Base-by-base conservation (phyloP, 2,888 invertebrate genomes). In the Dryococelus australis region DNA sequence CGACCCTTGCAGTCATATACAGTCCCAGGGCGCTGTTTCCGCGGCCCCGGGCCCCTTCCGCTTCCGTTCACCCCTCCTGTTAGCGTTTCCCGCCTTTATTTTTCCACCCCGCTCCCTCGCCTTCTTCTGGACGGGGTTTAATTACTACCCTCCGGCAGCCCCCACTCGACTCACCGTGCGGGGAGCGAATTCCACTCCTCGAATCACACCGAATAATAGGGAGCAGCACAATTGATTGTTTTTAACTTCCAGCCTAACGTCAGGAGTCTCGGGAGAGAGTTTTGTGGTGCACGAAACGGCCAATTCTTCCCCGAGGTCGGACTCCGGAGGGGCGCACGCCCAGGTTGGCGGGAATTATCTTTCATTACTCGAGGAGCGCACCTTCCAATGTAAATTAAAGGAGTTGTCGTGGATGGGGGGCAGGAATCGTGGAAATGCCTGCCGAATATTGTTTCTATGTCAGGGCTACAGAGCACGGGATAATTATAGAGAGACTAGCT, bases 161-260 rank as follows among this genome's bases (percentile, higher is more conserved):
- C 47, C 47, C 16, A 47, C 47, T 47, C 47, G 16, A 16, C 47
- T 47, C 47, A 8, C 47, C 47, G 47, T 47, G 47, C n/a, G 16
- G 47, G 47, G 47, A 47, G 47, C 12, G 16, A 47, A 47, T 47
- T 47, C 47, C 12, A n/a, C 65, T 65, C 8, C 65, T 65, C 24
- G 65, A 65, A n/a, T 65, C 65, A 65, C 65, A 16, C n/a, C 65
- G 24, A 65, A 65, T 65, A 65, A 65, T n/a, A 65, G 65, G 24
- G 65, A 65, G 65, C 65, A 65, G 65, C 65, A 65, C 20, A 65
- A 65, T n/a, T 65, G 65, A 65, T 65, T 20, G 65, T n/a, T 65
- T n/a, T 65, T 65, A n/a, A 65, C 2, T 47, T 6, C 47, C 47
- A 65, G 65, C 65, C 65, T 8, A 24, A 65, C 65, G 6, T 8